Evolutionary conservation across 2,888 invertebrate species (phyloP).

Genomic region (Microchrysa polita): DNA sequence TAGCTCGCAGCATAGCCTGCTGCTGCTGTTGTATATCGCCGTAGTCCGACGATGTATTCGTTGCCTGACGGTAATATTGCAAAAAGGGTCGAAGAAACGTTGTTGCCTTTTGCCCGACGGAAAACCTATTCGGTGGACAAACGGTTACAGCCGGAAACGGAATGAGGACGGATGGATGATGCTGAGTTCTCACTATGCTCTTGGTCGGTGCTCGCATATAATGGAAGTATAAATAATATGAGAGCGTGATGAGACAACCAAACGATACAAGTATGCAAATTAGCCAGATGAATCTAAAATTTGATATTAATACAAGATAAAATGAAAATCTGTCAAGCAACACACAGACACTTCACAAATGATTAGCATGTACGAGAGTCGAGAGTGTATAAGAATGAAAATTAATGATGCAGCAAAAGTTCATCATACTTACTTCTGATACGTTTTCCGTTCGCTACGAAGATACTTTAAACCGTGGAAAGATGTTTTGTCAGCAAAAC

Average conservation of each 20-base stretch:
- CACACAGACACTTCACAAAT: slow-evolving; percentile 22
- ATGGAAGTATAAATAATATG: slow-evolving; percentile 37
- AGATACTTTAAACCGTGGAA: slow-evolving; percentile 61
- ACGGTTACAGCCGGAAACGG: slow-evolving; percentile 39
- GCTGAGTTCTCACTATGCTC: slow-evolving; percentile 32
- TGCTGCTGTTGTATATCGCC: no score
- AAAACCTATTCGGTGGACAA: slow-evolving; percentile 32
- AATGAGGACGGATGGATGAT: slow-evolving; percentile 29
- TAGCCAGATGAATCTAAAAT: slow-evolving; percentile 42
- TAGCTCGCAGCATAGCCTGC: slow-evolving; percentile 42
- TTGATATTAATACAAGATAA: slow-evolving; percentile 26
- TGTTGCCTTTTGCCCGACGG: slow-evolving; percentile 23
- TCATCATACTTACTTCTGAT: slow-evolving; percentile 39
- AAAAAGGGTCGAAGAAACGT: slow-evolving; percentile 25
- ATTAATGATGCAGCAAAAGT: slow-evolving; percentile 31
- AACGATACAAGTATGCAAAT: slow-evolving; percentile 28
- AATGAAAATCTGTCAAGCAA: background rate
- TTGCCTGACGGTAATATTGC: slow-evolving; percentile 16
- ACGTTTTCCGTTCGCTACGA: slow-evolving; percentile 19
- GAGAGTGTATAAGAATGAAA: no score
- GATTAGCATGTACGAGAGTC: slow-evolving; percentile 3
- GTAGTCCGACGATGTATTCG: slow-evolving; percentile 25
- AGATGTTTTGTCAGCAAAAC: slow-evolving; percentile 59
- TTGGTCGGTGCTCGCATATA: slow-evolving; percentile 38
- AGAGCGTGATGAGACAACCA: slow-evolving; percentile 18